phyloP scores from a whole-genome alignment of 2,888 invertebrate species.

The Hydroisotoma schaefferi region DNA sequence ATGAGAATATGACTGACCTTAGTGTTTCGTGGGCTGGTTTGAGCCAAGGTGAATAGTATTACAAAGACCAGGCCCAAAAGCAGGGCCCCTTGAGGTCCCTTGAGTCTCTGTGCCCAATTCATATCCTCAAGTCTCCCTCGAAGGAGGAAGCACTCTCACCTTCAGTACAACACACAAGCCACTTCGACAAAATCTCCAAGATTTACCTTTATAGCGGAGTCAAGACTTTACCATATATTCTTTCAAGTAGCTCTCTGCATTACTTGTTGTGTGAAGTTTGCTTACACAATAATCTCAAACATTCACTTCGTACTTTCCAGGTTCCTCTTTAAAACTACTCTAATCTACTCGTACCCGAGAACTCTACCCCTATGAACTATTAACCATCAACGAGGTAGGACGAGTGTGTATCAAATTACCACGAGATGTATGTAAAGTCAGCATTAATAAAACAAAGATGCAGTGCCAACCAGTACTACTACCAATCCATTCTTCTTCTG shows the following conservation, averaged over 20 bases:
- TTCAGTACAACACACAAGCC: neutral
- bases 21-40: slow-evolving; percentile 28
- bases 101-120: slow-evolving; percentile 14
- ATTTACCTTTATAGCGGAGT: neutral
- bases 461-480: neutral
- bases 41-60: slow-evolving; percentile 38
- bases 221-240: too few relatives aligned
- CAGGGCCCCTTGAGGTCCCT: slow-evolving; percentile 43
- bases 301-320: slow-evolving; percentile 1
- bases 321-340: neutral
- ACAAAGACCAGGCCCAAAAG: slow-evolving; percentile 31
- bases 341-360: too few relatives aligned
- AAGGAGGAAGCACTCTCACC: neutral
- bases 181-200: slow-evolving; percentile 1
- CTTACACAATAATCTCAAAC: slow-evolving; percentile 5
- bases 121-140: neutral
- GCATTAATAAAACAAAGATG: neutral
- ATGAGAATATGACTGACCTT: slow-evolving; percentile 28
- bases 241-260: slow-evolving; percentile 12
- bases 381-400: too few relatives aligned
- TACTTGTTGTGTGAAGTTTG: slow-evolving; percentile 6
- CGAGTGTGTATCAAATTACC: slow-evolving; percentile 11
- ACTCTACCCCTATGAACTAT: too few relatives aligned
- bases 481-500: neutral
- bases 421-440: neutral